Evolutionary conservation across 2,888 invertebrate genomes (phyloP), one percentile per base, ranked within the genome.

Genomic region (Coelopa pilipes): DNA sequence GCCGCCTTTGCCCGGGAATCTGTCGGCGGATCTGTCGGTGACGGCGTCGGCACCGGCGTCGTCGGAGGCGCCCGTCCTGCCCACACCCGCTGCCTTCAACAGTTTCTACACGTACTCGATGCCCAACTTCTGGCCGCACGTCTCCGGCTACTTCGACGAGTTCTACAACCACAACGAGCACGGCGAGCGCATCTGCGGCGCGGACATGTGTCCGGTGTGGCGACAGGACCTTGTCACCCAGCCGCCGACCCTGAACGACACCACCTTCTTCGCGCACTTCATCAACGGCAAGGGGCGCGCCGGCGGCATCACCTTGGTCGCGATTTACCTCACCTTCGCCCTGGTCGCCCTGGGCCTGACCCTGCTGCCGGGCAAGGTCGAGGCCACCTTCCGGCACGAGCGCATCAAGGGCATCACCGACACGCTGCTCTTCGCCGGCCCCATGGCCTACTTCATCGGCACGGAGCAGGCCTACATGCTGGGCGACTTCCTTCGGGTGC

Each of bases 401-500:
- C 80, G 90, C 89, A 79, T 90, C 88, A 84, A 90, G 89, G 83
- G 87, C 19, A 81, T 87, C 46, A 83, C 83, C 7, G 88, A 88
- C 49, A 88, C 87, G 0, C 76, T 94, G 53, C 89, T 93, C 79
- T 90, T 94, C 53, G 92, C 93, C 1, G 92, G 92, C 0, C 94
- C 95, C 0, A 89, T 95, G 87, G 93, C 93, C 4, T 89, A 94
- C 59, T 95, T 94, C 82, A 94, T 95, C 77, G 95, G 95, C 76
- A 89, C 94, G 74, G 94, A 95, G 85, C 95, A 95, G 88, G 94
- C 94, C 78, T 94, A 95, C 85, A 93, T 95, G 89, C 92, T 93
- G 84, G 92, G 93, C 11, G 94, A 94, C 82, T 95, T 94, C 86
- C 92, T 93, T 84, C 92, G 94, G 90, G 94, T 93, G 82, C 84